These are phyloP conservation scores for Halictus quadricinctus DNA, from an alignment of 2,888 invertebrate species.

Conservation along the genomic window DNA sequence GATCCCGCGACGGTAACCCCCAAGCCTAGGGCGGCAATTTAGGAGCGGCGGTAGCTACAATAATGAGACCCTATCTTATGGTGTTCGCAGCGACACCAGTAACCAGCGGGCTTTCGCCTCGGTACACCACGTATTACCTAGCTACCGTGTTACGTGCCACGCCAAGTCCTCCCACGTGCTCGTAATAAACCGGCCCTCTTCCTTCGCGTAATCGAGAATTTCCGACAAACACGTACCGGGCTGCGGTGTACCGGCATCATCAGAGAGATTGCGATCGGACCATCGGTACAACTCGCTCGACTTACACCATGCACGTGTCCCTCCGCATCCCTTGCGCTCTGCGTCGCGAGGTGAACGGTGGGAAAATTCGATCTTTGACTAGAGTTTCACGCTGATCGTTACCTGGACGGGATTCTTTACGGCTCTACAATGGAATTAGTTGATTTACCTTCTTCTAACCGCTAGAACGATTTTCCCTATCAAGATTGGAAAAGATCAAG, in stretches of 20 bases:
- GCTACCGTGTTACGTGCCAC: conserved; percentile 64
- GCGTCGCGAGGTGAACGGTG: conserved; percentile 30
- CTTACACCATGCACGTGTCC: conserved; percentile 59
- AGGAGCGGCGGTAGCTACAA: conserved; percentile 73
- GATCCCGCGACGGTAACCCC: conserved; percentile 40
- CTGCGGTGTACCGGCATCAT: conserved; percentile 54
- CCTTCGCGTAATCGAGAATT: conserved; percentile 67
- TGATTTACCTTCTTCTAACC: not conserved
- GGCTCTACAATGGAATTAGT: not conserved
- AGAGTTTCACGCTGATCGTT: not conserved
- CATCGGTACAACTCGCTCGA: conserved; percentile 48
- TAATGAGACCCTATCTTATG: conserved; percentile 78
- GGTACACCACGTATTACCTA: conserved; percentile 65
- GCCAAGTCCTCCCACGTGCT: conserved; percentile 75
- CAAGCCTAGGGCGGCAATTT: conserved; percentile 79
- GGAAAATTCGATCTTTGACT: conserved; percentile 24
- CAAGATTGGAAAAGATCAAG: too few relatives aligned
- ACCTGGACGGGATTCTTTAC: not conserved
- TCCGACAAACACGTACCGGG: conserved; percentile 69
- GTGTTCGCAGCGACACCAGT: conserved; percentile 55
- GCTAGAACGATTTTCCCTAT: not conserved
- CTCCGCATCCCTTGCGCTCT: conserved; percentile 29
- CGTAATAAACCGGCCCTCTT: conserved; percentile 77
- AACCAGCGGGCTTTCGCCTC: conserved; percentile 23
- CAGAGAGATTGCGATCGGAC: conserved; percentile 65